Conservation (phyloP, 2,113 vertebrate genomes). For the Drymodes brunneopygia region DNA sequence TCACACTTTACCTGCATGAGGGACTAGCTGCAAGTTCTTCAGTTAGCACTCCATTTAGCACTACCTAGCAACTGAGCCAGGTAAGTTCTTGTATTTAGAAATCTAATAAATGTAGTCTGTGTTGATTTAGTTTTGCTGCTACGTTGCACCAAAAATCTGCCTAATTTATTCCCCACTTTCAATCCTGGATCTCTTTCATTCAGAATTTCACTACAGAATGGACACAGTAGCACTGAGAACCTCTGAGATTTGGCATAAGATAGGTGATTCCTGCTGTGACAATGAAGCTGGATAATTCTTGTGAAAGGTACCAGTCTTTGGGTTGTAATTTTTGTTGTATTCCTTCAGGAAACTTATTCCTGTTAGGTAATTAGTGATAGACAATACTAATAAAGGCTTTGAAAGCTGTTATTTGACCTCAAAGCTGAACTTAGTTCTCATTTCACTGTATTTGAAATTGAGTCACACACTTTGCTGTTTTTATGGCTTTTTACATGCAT, state of each 20-base stretch:
- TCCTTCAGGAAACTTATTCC: not conserved
- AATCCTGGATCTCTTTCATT: not conserved
- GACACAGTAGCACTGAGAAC: not conserved
- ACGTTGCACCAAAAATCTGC: not conserved
- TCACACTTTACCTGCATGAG: not conserved
- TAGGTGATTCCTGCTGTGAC: not conserved
- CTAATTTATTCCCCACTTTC: not conserved
- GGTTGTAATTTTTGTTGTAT: not conserved
- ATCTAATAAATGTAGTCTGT: not conserved
- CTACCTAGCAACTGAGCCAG: too few relatives aligned
- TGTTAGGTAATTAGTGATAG: not conserved
- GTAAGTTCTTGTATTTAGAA: not conserved
- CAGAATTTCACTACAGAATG: not conserved
- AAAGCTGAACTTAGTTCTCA: not conserved
- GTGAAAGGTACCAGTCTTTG: not conserved
- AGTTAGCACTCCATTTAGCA: not conserved
- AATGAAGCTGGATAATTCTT: not conserved
- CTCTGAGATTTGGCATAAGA: not conserved
- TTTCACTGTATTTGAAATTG: not conserved
- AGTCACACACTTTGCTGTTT: not conserved
- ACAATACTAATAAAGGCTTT: not conserved
- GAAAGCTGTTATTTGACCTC: not conserved
- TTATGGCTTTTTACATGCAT: not conserved
- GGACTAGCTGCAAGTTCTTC: not conserved
- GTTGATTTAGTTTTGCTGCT: not conserved